Conservation (phyloP, 2,113 vertebrate genomes). For the Ascaphus truei region DNA sequence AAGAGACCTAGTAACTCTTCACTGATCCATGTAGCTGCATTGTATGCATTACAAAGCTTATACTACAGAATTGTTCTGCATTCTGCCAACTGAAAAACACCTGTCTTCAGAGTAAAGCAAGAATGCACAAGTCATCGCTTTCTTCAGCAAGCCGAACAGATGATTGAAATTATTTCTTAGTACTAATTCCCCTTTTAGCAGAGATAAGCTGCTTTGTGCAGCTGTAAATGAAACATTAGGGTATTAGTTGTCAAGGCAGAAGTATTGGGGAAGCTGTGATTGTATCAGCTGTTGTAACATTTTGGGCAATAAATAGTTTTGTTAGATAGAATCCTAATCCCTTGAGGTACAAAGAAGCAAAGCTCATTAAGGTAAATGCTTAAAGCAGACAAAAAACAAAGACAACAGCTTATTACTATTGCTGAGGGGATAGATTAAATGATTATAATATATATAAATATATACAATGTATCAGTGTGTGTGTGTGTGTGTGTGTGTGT, state of each 20-base stretch:
- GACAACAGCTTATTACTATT: slow-evolving; percentile 65
- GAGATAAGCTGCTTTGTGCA: slow-evolving; percentile 71
- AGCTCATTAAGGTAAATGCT: slow-evolving; percentile 73
- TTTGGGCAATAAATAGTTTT: slow-evolving; percentile 73
- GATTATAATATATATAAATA: slow-evolving; percentile 47
- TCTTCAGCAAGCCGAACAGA: slow-evolving; percentile 59
- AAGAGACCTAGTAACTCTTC: slow-evolving; percentile 55
- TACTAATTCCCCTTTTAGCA: slow-evolving; percentile 72
- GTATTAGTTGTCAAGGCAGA: slow-evolving; percentile 71
- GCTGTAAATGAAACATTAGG: slow-evolving; percentile 75
- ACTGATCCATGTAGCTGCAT: slow-evolving; percentile 62
- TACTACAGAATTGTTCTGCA: slow-evolving; percentile 62
- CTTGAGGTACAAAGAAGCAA: slow-evolving; percentile 66
- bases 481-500: too few relatives aligned
- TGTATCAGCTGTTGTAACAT: slow-evolving; percentile 70
- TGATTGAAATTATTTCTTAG: slow-evolving; percentile 71
- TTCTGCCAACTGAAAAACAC: slow-evolving; percentile 58
- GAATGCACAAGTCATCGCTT: slow-evolving; percentile 63
- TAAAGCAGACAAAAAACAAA: slow-evolving; percentile 51
- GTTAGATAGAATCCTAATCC: slow-evolving; percentile 71
- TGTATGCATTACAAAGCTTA: slow-evolving; percentile 64
- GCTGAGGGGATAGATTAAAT: slow-evolving; percentile 53
- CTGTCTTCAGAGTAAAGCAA: slow-evolving; percentile 58
- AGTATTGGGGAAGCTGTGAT: slow-evolving; percentile 68
- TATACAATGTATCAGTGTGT: too few relatives aligned